Evolutionary conservation across 2,797 vertebrate species (phyloP).

Genomic region (Decapterus maruadsi): DNA sequence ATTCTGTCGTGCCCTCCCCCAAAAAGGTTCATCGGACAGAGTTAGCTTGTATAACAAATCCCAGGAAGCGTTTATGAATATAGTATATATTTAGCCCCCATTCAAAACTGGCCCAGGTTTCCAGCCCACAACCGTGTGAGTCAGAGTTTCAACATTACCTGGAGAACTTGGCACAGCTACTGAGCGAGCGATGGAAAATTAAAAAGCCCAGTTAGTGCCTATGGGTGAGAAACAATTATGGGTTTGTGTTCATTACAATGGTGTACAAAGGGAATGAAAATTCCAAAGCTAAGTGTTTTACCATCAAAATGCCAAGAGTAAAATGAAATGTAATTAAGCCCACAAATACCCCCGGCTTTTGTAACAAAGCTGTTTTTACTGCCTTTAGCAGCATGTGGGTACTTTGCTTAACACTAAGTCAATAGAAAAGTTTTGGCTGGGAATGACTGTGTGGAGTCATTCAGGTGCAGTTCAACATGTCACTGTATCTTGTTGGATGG

Average conservation of each 20-base stretch:
- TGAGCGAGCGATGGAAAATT: constrained; percentile 78
- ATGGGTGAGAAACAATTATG: constrained; percentile 84
- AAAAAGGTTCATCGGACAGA: constrained; percentile 33
- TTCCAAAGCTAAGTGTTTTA: constrained; percentile 82
- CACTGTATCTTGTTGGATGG: constrained; percentile 26
- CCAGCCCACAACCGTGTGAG: constrained; percentile 62
- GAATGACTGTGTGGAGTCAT: constrained; percentile 38
- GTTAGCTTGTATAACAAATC: constrained; percentile 52
- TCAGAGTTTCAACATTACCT: constrained; percentile 77
- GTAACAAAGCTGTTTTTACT: constrained; percentile 77
- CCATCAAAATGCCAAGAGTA: constrained; percentile 77
- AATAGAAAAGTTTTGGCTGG: constrained; percentile 37
- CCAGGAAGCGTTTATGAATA: constrained; percentile 68
- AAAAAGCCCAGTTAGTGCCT: constrained; percentile 76
- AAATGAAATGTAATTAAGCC: constrained; percentile 82
- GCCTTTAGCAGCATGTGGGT: constrained; percentile 63
- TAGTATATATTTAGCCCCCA: constrained; percentile 67
- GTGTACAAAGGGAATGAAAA: constrained; percentile 80
- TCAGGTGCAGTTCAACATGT: constrained; percentile 39
- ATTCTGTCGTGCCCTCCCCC: constrained; percentile 29
- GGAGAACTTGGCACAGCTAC: constrained; percentile 75
- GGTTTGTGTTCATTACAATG: constrained; percentile 82
- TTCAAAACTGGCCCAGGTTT: constrained; percentile 57
- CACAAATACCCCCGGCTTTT: constrained; percentile 79
- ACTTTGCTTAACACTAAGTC: constrained; percentile 59